Conservation (phyloP, 2,113 vertebrate species). For the Prochilodus magdalenae region DNA sequence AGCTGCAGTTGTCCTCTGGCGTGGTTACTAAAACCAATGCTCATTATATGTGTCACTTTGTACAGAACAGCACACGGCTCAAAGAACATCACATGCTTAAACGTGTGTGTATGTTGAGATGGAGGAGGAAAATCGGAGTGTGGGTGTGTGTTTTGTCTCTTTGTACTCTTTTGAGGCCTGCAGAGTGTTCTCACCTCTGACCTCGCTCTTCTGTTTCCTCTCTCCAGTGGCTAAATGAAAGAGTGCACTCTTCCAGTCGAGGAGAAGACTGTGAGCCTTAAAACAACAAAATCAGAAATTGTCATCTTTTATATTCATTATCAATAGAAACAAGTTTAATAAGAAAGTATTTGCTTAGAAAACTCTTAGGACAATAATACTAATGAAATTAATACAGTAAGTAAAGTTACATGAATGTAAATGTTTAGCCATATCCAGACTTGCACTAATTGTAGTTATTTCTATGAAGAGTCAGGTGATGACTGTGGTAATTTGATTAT, state of each 20-base stretch:
- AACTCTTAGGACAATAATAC: too few relatives aligned
- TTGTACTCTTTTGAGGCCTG: constrained; percentile 58
- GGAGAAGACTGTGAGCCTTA: neutral
- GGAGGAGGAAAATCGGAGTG: constrained; percentile 32
- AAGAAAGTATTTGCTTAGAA: too few relatives aligned
- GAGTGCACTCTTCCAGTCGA: constrained; percentile 13
- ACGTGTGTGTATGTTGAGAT: constrained; percentile 16
- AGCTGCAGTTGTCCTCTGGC: neutral
- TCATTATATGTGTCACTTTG: neutral
- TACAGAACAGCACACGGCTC: constrained; percentile 11
- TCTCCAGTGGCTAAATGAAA: constrained; percentile 52
- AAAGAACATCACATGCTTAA: constrained; percentile 8
- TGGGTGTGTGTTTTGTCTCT: constrained; percentile 54
- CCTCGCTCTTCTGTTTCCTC: constrained; percentile 50
- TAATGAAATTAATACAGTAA: too few relatives aligned
- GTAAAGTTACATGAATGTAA: too few relatives aligned
- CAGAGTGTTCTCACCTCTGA: constrained; percentile 46
- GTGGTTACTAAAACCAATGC: neutral
- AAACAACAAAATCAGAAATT: neutral
- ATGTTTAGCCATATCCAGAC: too few relatives aligned
- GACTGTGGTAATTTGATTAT: too few relatives aligned
- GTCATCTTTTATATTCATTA: neutral
- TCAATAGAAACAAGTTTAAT: neutral
- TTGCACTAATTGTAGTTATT: too few relatives aligned
- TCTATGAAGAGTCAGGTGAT: too few relatives aligned